Conservation (phyloP, 1,140 invertebrate genomes). For the Trialeurodes vaporariorum region DNA sequence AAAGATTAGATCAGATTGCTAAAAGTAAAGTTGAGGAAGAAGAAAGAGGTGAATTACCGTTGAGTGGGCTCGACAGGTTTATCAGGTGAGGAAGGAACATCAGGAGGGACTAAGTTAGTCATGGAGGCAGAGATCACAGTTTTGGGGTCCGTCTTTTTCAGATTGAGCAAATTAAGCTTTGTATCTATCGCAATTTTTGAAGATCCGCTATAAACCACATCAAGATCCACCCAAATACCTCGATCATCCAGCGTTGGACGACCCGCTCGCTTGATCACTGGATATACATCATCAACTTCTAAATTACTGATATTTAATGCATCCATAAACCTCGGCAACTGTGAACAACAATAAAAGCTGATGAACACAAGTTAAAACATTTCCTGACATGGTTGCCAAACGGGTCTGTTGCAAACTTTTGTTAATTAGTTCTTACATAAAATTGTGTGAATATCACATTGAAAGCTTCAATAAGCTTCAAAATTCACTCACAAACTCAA, state of each 20-base stretch:
- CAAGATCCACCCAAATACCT: slow-evolving; percentile 87
- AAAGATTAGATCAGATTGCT: too few relatives aligned
- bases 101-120: background rate
- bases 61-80: too few relatives aligned
- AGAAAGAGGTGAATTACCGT: too few relatives aligned
- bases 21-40: too few relatives aligned
- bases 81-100: background rate
- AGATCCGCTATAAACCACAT: slow-evolving; percentile 78
- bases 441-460: too few relatives aligned
- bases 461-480: too few relatives aligned
- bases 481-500: too few relatives aligned
- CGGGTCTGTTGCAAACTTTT: too few relatives aligned
- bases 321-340: background rate
- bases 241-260: slow-evolving; percentile 67
- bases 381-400: too few relatives aligned
- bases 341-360: too few relatives aligned
- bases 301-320: background rate
- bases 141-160: slow-evolving; percentile 33
- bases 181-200: slow-evolving; percentile 87
- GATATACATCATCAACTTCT: slow-evolving; percentile 26
- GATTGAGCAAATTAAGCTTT: slow-evolving; percentile 85
- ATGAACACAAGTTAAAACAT: too few relatives aligned
- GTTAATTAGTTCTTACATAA: too few relatives aligned
- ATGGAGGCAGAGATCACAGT: background rate
- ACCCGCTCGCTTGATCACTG: slow-evolving; percentile 59